Evolutionary conservation across 2,888 invertebrate species (phyloP).

Genomic region (Serrognathus titanus): DNA sequence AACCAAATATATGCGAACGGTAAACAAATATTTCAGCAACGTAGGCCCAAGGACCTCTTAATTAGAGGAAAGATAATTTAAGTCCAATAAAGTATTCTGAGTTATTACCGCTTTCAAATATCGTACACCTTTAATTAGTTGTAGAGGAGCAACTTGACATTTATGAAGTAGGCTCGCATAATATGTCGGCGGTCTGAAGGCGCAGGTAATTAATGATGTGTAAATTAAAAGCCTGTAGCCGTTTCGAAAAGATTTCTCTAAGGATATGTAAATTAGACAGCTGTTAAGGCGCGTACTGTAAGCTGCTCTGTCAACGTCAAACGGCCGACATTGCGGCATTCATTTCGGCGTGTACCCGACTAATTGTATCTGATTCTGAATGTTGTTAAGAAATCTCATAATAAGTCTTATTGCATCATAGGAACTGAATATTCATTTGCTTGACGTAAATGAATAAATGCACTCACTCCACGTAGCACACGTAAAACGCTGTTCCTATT

Average conservation of each 20-base stretch:
- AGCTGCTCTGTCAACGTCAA: conserved; percentile 46
- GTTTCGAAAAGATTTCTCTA: conserved; percentile 46
- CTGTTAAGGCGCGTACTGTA: conserved; percentile 46
- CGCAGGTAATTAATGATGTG: conserved; percentile 42
- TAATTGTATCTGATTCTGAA: conserved; percentile 35
- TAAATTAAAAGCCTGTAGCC: conserved; percentile 49
- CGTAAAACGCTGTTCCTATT: too few relatives aligned
- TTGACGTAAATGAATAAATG: too few relatives aligned
- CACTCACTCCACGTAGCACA: too few relatives aligned
- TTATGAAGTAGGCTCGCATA: conserved; percentile 44
- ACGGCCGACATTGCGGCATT: conserved; percentile 33
- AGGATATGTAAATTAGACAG: conserved; percentile 49
- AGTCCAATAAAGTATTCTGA: conserved; percentile 40
- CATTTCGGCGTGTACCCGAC: conserved; percentile 31
- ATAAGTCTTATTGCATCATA: not conserved
- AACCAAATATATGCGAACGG: conserved; percentile 17
- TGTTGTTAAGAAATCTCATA: conserved; percentile 1
- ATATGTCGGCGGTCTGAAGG: conserved; percentile 33
- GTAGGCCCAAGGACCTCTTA: conserved; percentile 37
- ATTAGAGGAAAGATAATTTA: conserved; percentile 37
- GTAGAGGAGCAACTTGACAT: conserved; percentile 42
- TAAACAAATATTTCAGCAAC: conserved; percentile 40
- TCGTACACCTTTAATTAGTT: conserved; percentile 47
- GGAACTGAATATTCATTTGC: too few relatives aligned
- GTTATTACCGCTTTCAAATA: conserved; percentile 42